Evolutionary conservation across 2,888 invertebrate species (phyloP).

Genomic region (Brenthis daphne): DNA sequence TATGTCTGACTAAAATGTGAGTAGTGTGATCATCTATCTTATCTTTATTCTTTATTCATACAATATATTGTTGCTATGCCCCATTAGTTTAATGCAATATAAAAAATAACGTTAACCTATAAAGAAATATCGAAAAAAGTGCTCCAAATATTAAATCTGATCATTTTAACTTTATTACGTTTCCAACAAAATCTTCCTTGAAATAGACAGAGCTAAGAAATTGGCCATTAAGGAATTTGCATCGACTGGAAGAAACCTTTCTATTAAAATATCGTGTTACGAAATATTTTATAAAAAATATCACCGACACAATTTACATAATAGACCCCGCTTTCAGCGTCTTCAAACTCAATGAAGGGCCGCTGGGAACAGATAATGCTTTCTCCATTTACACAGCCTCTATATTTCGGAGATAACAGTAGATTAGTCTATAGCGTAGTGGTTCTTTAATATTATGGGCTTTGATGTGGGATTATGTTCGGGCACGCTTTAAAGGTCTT

Average conservation of each 20-base stretch:
- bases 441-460: constrained; percentile 42
- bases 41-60: no score
- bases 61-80: neutral
- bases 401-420: constrained; percentile 46
- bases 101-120: no score
- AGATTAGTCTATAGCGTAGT: constrained; percentile 43
- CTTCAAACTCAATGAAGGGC: constrained; percentile 48
- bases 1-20: no score
- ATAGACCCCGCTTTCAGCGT: constrained; percentile 43
- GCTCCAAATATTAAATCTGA: constrained; percentile 32
- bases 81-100: neutral
- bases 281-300: constrained; percentile 46
- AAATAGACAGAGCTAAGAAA: constrained; percentile 23
- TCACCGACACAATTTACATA: constrained; percentile 47
- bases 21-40: no score
- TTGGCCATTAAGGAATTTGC: constrained; percentile 40
- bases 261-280: constrained; percentile 47
- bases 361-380: constrained; percentile 61
- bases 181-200: constrained; percentile 20
- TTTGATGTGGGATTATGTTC: constrained; percentile 43
- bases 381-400: constrained; percentile 54
- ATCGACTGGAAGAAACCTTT: constrained; percentile 39
- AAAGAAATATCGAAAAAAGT: constrained; percentile 15
- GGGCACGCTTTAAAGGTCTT: constrained; percentile 31
- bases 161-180: constrained; percentile 33